A percentile compares a stretch with the other conserved stretches of the same genome.
Conservation (phyloP, 2,888 invertebrate genomes). For the Melieria omissa region DNA sequence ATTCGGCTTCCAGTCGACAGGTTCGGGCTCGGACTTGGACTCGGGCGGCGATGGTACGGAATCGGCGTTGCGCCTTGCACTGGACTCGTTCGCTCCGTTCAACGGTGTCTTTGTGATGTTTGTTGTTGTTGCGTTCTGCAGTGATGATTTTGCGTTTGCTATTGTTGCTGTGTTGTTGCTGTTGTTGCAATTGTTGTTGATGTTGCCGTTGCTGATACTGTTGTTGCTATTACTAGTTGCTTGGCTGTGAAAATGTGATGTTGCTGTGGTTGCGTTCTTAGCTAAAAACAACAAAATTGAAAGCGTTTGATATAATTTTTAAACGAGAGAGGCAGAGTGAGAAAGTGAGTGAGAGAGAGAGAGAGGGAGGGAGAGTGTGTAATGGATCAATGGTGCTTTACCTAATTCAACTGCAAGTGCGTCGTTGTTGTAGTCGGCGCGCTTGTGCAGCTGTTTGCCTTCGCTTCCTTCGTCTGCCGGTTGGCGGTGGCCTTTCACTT, state of each 20-base stretch:
- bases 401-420: constrained; percentile 20
- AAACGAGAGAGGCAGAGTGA: not conserved
- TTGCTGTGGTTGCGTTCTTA: constrained; percentile 14
- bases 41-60: constrained; percentile 63
- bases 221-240: constrained; percentile 29
- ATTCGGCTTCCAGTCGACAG: constrained; percentile 83
- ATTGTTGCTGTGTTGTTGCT: constrained; percentile 45
- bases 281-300: too few relatives aligned
- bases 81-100: constrained; percentile 27
- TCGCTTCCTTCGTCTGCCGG: constrained; percentile 25
- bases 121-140: constrained; percentile 47
- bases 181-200: constrained; percentile 45
- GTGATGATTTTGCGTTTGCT: constrained; percentile 19
- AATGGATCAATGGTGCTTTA: too few relatives aligned
- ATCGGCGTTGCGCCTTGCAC: constrained; percentile 8
- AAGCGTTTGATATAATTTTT: not conserved
- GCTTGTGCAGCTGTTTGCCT: constrained; percentile 20
- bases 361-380: too few relatives aligned
- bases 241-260: constrained; percentile 39
- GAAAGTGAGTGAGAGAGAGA: not conserved
- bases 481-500: constrained; percentile 36
- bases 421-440: constrained; percentile 34
- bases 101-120: constrained; percentile 16
- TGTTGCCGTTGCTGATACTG: constrained; percentile 34
- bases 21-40: constrained; percentile 61